Evolutionary conservation across 2,113 vertebrate genomes (phyloP), one percentile per base, ranked within the genome.

Genomic region (Acanthisitta chloris): DNA sequence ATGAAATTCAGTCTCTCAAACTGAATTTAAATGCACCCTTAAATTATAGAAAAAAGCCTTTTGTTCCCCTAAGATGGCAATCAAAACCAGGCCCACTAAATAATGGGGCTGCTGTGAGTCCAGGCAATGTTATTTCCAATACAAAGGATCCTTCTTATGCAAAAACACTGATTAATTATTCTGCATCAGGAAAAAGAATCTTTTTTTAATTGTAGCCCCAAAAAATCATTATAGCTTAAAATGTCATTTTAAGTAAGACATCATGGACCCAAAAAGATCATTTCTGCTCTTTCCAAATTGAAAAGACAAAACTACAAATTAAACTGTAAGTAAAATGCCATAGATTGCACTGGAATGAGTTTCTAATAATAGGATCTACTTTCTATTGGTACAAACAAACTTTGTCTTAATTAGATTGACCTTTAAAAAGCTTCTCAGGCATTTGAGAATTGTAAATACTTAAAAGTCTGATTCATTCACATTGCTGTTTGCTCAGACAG

Each of bases 391-490:
- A 97, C 95, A 97, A 96, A 97, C 92, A 97, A 97, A 96, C 95
- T 96, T 87, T 92, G 86, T 96, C 95, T 97, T 98, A 97, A 98
- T 97, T 96, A 98, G 98, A 78, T 72, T 98, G 97, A 97, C 98
- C 98, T 98, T 98, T 98, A 95, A 92, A 97, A 93, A 97, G 97
- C 94, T 97, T 97, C 97, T 95, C 86, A 92, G 82, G 94, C 95
- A 93, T 94, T 73, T 86, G 69, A 96, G 94, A 88, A 94, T 73
- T 95, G 95, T 96, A 97, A 97, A 97, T 95, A 95, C 94, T 94
- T 92, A 34, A 57, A 48, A 76, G 76, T 38, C 82, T 86, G 82
- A 90, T 81, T 96, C 79, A 92, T 86, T 86, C 87, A 74, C 59
- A 34, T 84, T 84, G 57, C 46, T 88, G 65, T 81, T 94, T 82